phyloP scores from a whole-genome alignment of 2,888 invertebrate genomes.

The Thyatira batis region DNA sequence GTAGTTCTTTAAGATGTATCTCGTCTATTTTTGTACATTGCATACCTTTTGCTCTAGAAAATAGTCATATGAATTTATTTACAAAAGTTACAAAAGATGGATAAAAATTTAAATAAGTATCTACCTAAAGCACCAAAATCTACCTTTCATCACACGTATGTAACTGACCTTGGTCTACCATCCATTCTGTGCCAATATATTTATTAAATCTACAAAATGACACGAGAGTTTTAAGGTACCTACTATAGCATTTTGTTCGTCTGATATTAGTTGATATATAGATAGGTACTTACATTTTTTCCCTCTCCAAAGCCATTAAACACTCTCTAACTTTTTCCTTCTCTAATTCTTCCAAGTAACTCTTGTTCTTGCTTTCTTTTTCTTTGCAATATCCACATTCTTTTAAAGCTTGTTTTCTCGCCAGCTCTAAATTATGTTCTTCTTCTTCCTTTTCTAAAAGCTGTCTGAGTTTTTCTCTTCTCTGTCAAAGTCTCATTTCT shows the following conservation, averaged over 20 bases:
- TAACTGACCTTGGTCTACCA: too few relatives aligned
- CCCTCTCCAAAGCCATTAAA: slow-evolving; percentile 66
- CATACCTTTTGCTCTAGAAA: slow-evolving; percentile 64
- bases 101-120: background rate
- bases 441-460: slow-evolving; percentile 60
- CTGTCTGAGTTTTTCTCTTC: slow-evolving; percentile 53
- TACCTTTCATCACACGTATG: too few relatives aligned
- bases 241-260: too few relatives aligned
- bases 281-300: slow-evolving; percentile 71
- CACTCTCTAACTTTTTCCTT: slow-evolving; percentile 61
- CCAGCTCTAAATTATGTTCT: slow-evolving; percentile 48
- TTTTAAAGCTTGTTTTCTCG: slow-evolving; percentile 44
- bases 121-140: too few relatives aligned
- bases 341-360: slow-evolving; percentile 57
- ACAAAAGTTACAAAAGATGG: slow-evolving; percentile 6
- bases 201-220: too few relatives aligned
- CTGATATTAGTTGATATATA: too few relatives aligned
- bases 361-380: slow-evolving; percentile 44
- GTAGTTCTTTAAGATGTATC: slow-evolving; percentile 49
- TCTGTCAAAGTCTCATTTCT: slow-evolving; percentile 66
- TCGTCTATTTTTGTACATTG: slow-evolving; percentile 59
- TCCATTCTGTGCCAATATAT: too few relatives aligned
- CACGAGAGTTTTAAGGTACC: too few relatives aligned
- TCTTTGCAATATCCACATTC: slow-evolving; percentile 59
- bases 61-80: background rate